Evolutionary conservation across 2,888 invertebrate genomes (phyloP), one percentile per base, ranked within the genome.

Genomic region (Ypsolopha scabrella): DNA sequence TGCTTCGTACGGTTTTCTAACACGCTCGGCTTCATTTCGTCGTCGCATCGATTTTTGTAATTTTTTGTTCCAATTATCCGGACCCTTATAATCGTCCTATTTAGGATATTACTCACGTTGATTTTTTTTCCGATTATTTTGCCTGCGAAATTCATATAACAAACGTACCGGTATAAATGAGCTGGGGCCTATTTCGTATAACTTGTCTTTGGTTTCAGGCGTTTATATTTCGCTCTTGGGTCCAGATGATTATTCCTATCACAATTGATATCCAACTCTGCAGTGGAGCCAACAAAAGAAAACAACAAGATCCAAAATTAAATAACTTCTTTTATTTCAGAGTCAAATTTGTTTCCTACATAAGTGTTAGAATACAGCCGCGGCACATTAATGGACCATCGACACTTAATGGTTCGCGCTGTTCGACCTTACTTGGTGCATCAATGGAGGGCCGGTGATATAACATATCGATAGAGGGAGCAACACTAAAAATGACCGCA

Each of bases 321-420:
- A 86, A 86, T 85, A 85, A 83, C 81, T 83, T 86, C 81, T 83
- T 86, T 86, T 85, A 86, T 83, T 81, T 83, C 82, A 85, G 80
- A 85, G 81, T 85, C 83, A 83, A 85, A 82, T 85, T 85, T 83
- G 79, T 82, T 83, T 80, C 74, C 86, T 86, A 86, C 85, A 81
- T 82, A 80, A 78, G 81, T 85, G 86, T 86, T 85, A 86, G 80
- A 82, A 81, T 72, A 74, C 70, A 70, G 77, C 80, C 81, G 80
- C 74, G 65, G 77, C 73, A 75, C 80, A 81, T 80, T 77, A 81
- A 79, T 80, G 74, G 80, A 79, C 81, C 79, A 76, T 78, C 69
- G 36, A 69, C 69, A 78, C 72, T 24, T 74, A 80, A 79, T 79
- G 81, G 76, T 78, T 74, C 72, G 75, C 76, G 80, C 64, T 75